Evolutionary conservation across 2,797 vertebrate genomes (phyloP).

Genomic region (Furcifer pardalis): DNA sequence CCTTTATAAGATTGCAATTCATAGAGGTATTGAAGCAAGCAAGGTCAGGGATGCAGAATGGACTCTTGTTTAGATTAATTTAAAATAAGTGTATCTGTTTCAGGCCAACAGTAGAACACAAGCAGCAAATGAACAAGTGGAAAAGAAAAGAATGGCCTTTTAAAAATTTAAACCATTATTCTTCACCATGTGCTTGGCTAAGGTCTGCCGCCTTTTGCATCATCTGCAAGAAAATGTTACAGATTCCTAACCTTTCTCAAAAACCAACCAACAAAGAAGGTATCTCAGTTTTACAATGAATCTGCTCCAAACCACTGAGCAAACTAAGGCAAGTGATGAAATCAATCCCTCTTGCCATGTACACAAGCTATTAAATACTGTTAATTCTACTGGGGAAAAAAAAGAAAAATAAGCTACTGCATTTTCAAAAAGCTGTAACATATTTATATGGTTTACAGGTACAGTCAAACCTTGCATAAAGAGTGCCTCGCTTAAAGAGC

Average conservation of each 20-base stretch:
- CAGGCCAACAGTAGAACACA: not conserved
- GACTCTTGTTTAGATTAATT: constrained; percentile 2
- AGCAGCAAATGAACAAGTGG: not conserved
- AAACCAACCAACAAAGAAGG: not conserved
- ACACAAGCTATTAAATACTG: not conserved
- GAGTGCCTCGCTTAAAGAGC: too few relatives aligned
- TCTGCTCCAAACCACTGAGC: not conserved
- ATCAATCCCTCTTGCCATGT: not conserved
- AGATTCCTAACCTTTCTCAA: not conserved
- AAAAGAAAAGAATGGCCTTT: not conserved
- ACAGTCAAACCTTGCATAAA: too few relatives aligned
- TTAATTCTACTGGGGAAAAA: not conserved
- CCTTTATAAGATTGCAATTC: not conserved
- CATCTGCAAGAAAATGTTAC: not conserved
- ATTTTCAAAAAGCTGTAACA: not conserved
- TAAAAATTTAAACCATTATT: not conserved
- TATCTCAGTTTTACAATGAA: not conserved
- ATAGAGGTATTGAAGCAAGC: not conserved
- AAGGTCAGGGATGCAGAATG: not conserved
- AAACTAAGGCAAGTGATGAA: not conserved
- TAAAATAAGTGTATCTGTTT: not conserved
- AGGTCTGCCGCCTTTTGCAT: not conserved
- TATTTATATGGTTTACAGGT: not conserved
- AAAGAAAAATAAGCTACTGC: not conserved
- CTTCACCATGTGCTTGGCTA: not conserved